These are phyloP conservation scores for Deilephila porcellus DNA, from an alignment of 2,888 invertebrate species.

Conservation along the genomic window DNA sequence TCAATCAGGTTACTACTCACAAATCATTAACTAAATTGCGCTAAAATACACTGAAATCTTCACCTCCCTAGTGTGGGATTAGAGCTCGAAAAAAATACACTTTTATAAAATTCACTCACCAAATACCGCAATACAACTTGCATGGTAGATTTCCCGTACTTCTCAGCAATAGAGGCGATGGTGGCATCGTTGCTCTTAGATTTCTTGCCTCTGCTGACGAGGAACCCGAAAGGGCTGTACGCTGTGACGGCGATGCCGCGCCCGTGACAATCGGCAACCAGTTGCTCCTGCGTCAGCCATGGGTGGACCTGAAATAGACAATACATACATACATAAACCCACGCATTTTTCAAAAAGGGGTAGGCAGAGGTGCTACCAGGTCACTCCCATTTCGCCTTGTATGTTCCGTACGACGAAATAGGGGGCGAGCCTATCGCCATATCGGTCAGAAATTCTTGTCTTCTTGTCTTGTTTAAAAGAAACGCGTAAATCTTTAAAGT, in stretches of 20 bases:
- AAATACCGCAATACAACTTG: conserved; percentile 89
- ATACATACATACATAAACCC: no score
- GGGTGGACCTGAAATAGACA: conserved; percentile 83
- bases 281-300: conserved; percentile 87
- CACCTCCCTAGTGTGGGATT: no score
- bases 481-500: neutral
- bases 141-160: conserved; percentile 86
- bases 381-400: no score
- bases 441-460: no score
- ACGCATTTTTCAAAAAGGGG: no score
- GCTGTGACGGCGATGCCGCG: conserved; percentile 87
- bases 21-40: no score
- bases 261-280: conserved; percentile 88
- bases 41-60: no score
- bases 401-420: neutral
- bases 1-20: no score
- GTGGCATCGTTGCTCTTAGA: conserved; percentile 82
- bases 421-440: no score
- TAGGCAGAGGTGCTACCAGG: no score
- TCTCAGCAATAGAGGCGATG: conserved; percentile 83
- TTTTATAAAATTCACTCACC: conserved; percentile 70
- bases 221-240: conserved; percentile 88
- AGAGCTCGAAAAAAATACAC: no score
- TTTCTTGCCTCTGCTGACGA: conserved; percentile 58
- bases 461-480: no score